phyloP scores from a whole-genome alignment of 2,113 vertebrate genomes.

The Perca flavescens region DNA sequence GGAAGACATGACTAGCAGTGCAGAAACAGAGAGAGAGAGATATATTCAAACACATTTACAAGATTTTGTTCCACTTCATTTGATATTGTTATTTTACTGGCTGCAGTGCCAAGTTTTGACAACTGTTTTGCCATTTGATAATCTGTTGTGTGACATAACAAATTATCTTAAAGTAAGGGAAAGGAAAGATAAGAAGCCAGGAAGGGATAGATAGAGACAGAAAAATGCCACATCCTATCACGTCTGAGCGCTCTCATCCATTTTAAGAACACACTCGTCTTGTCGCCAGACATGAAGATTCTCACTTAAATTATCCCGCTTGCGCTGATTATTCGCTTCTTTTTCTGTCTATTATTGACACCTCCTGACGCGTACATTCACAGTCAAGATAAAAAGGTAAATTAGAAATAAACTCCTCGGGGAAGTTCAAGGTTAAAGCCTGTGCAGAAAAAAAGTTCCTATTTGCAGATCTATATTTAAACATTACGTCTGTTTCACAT shows the following conservation, averaged over 20 bases:
- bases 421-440: slow-evolving; percentile 55
- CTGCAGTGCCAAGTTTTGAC: slow-evolving; percentile 25
- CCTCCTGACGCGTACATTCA: slow-evolving; percentile 61
- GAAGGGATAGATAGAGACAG: not conserved
- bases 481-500: slow-evolving; percentile 35
- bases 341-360: slow-evolving; percentile 59
- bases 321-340: slow-evolving; percentile 34
- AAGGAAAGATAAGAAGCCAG: not conserved
- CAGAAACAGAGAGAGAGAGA: slow-evolving; percentile 14
- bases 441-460: slow-evolving; percentile 17
- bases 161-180: not conserved
- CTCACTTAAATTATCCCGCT: slow-evolving; percentile 45
- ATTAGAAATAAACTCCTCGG: slow-evolving; percentile 67
- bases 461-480: slow-evolving; percentile 59
- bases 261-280: slow-evolving; percentile 44
- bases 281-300: slow-evolving; percentile 66
- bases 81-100: slow-evolving; percentile 32
- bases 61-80: slow-evolving; percentile 61
- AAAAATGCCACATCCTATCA: slow-evolving; percentile 21
- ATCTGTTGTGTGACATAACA: slow-evolving; percentile 19
- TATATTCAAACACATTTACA: slow-evolving; percentile 28
- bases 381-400: slow-evolving; percentile 42
- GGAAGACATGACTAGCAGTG: slow-evolving; percentile 10
- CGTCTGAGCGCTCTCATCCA: slow-evolving; percentile 23
- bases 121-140: slow-evolving; percentile 49